These are phyloP conservation scores for Carollia perspicillata DNA, from an alignment of 2,113 vertebrate genomes.

Conservation along the genomic window DNA sequence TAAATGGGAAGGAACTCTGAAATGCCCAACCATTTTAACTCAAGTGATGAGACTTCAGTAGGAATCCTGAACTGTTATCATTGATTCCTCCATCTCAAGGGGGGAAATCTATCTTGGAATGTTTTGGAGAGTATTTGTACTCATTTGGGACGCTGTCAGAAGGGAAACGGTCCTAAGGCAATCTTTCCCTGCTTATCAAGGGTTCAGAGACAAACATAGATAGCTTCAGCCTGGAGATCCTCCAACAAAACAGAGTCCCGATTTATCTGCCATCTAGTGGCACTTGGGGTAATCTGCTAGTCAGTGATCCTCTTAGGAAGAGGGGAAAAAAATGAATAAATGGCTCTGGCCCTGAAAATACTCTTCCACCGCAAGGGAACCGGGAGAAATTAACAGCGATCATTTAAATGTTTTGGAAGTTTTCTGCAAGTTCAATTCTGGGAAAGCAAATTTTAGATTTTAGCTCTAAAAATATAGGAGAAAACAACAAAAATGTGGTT, in stretches of 20 bases:
- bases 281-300: not conserved
- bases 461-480: not conserved
- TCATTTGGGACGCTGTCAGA: not conserved
- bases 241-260: not conserved
- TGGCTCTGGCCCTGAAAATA: not conserved
- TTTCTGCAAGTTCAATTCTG: not conserved
- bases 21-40: not conserved
- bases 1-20: not conserved
- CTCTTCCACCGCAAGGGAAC: not conserved
- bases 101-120: not conserved
- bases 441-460: not conserved
- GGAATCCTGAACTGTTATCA: not conserved
- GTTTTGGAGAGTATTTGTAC: not conserved
- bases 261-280: not conserved
- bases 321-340: not conserved
- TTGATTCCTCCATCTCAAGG: not conserved
- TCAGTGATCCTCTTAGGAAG: not conserved
- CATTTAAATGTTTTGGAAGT: not conserved
- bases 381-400: not conserved
- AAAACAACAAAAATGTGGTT: not conserved
- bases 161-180: not conserved
- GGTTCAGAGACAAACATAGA: not conserved
- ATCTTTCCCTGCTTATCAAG: not conserved
- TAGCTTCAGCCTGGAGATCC: not conserved
- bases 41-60: not conserved